phyloP scores from a whole-genome alignment of 2,113 vertebrate genomes.

The Mobula hypostoma region DNA sequence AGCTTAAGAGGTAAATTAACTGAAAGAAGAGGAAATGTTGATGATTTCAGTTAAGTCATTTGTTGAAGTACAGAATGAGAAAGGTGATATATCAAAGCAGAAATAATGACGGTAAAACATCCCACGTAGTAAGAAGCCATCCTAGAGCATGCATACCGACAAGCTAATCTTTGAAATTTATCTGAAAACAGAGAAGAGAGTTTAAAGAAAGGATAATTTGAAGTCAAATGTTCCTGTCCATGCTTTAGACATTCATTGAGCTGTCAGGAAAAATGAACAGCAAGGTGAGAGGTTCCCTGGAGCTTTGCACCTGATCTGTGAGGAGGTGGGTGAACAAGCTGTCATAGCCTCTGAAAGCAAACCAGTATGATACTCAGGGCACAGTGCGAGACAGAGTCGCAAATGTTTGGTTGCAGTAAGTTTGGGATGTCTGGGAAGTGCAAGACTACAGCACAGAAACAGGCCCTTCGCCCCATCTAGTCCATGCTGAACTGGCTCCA shows the following conservation, averaged over 20 bases:
- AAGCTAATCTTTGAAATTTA: not conserved
- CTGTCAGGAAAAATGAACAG: not conserved
- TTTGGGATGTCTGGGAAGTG: not conserved
- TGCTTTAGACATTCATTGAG: too few species aligned
- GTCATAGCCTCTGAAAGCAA: not conserved
- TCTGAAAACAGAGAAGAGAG: not conserved
- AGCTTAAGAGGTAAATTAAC: not conserved
- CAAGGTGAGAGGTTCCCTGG: too few species aligned
- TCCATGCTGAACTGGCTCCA: not conserved
- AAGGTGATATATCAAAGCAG: not conserved
- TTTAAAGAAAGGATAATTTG: not conserved
- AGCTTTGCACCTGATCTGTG: too few species aligned
- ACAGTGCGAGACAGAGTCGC: not conserved
- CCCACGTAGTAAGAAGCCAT: not conserved
- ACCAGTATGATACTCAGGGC: not conserved
- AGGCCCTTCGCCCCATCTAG: too few species aligned
- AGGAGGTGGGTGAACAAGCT: too few species aligned
- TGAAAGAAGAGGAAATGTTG: not conserved
- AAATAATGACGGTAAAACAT: not conserved
- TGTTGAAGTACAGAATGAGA: not conserved
- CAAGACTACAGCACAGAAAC: not conserved
- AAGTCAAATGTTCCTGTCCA: not conserved
- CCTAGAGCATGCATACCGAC: not conserved
- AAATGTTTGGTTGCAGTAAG: not conserved
- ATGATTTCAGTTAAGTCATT: not conserved